A percentile compares a stretch with the other conserved stretches of the same genome.
Conservation (phyloP, 2,113 vertebrate species). For the Nannospalax galili region DNA sequence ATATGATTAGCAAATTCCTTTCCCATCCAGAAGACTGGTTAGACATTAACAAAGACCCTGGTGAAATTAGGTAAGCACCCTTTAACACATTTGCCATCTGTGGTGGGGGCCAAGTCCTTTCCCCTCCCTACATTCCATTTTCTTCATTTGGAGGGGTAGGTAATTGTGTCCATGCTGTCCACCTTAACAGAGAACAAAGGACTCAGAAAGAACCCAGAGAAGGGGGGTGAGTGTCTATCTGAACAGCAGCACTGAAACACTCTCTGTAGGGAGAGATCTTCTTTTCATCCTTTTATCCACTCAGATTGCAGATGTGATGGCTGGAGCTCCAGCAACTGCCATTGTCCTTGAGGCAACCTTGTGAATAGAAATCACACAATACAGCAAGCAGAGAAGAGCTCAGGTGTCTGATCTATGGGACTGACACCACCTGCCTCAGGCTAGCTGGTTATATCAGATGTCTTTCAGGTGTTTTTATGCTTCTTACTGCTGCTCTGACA, state of each 20-base stretch:
- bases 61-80: not conserved
- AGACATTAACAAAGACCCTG: not conserved
- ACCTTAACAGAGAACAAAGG: not conserved
- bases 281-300: not conserved
- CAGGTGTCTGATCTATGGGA: not conserved
- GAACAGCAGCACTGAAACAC: not conserved
- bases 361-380: not conserved
- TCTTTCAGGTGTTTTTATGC: not conserved
- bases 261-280: not conserved
- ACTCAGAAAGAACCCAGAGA: conserved; percentile 11
- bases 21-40: not conserved
- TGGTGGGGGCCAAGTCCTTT: not conserved
- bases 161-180: not conserved
- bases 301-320: not conserved
- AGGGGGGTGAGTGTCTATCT: not conserved
- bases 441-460: not conserved
- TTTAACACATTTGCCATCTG: not conserved
- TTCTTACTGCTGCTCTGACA: conserved; percentile 8
- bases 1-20: not conserved
- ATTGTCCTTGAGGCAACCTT: not conserved
- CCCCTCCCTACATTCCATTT: conserved; percentile 58
- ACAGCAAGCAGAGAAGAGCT: not conserved
- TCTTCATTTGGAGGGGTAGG: conserved; percentile 71
- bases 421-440: not conserved
- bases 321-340: not conserved